Evolutionary conservation across 2,797 vertebrate species (phyloP).

Genomic region (Hippocampus kuda): DNA sequence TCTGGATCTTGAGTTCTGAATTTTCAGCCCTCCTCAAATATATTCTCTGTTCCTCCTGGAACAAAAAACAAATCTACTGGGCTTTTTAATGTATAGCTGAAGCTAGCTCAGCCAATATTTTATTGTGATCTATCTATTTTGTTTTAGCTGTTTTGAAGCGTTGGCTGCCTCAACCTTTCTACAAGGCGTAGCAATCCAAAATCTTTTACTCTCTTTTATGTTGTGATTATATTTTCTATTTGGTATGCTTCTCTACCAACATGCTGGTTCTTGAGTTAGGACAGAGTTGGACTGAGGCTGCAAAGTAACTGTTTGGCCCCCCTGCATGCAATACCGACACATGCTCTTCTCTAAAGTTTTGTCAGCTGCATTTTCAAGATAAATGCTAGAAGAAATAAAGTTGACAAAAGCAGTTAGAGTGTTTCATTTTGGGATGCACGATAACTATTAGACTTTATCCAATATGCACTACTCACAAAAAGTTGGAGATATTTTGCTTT

Average conservation of each 20-base stretch:
- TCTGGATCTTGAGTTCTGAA: neutral
- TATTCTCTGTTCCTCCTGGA: too few relatives aligned
- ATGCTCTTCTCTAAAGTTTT: neutral
- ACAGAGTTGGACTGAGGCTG: neutral
- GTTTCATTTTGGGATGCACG: too few relatives aligned
- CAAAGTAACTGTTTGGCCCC: neutral
- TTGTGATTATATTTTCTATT: neutral
- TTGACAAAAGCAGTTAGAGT: too few relatives aligned
- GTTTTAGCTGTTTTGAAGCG: neutral
- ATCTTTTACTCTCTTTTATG: neutral
- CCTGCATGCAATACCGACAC: neutral
- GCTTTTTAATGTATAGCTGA: neutral
- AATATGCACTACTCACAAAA: too few relatives aligned
- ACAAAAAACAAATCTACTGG: neutral
- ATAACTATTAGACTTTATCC: too few relatives aligned
- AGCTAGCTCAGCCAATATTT: neutral
- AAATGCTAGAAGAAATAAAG: neutral
- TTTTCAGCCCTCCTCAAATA: too few relatives aligned
- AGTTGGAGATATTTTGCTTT: too few relatives aligned
- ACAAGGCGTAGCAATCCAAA: neutral
- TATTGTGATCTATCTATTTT: neutral
- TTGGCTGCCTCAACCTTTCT: too few relatives aligned
- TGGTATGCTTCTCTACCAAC: neutral
- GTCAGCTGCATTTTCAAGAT: conserved; percentile 3
- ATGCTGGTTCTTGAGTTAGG: neutral